Evolutionary conservation across 2,888 invertebrate genomes (phyloP), one percentile per base, ranked within the genome.

Genomic region (Temnothorax rugatulus): DNA sequence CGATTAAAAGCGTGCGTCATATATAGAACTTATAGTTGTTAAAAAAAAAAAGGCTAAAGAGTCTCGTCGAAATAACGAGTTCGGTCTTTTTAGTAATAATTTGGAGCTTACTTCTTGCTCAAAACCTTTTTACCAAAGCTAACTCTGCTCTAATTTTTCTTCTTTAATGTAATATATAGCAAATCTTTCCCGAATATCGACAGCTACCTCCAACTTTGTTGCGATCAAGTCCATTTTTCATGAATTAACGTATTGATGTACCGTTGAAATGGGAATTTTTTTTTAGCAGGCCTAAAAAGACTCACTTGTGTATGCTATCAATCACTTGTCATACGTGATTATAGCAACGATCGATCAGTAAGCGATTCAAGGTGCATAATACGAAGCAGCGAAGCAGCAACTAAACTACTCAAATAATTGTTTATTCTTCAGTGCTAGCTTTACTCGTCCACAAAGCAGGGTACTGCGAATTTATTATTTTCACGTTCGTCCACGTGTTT

Each of bases 271-370:
- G 59, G n/a, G 4, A 73, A 50, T 59, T 77, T 59, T 34, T 29
- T 79, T 73, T 71, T 73, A 47, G 11, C 73, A 79, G 79, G 79
- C 79, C 79, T 79, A 79, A 73, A 79, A n/a, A 73, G 44, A 59
- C 9, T 71, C 57, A 54, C 38, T 59, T 47, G 34, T 8, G 73
- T 73, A 18, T 8, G 47, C 25, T 81, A 73, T 73, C 59, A 59
- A 79, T 73, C 57, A 57, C 34, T n/a, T 47, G 47, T 73, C 9
- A 38, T 47, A 34, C 5, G 59, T 59, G 34, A 81, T 59, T 15
- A 4, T 38, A 41, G 71, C 59, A 47, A 47, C 57, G 21, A 69
- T 34, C 25, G 52, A 71, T 73, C 73, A 38, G 25, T 59, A 44
- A 73, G 44, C 71, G 47, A 59, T 73, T 77, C 44, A 34, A 71